Evolutionary conservation across 2,797 vertebrate genomes (phyloP).

Genomic region (Halcyon chelicuti): DNA sequence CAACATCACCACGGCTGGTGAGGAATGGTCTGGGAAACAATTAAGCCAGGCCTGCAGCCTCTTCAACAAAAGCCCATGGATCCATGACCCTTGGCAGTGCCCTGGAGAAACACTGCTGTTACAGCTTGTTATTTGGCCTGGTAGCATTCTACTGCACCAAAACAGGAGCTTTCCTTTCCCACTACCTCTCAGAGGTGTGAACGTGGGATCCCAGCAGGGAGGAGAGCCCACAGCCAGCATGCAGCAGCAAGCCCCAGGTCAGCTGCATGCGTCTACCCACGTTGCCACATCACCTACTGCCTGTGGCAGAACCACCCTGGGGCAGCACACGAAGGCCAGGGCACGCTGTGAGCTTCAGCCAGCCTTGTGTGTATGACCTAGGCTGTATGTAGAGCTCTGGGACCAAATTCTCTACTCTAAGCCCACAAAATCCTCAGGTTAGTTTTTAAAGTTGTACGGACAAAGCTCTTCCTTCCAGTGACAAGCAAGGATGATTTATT

Average conservation of each 20-base stretch:
- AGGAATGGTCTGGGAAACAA: background rate
- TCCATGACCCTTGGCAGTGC: fast-evolving
- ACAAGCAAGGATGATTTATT: background rate
- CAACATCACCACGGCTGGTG: fast-evolving
- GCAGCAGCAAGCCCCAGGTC: background rate
- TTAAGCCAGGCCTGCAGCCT: background rate
- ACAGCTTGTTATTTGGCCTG: background rate
- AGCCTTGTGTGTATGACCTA: background rate
- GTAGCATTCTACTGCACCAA: background rate
- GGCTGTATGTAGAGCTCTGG: fast-evolving
- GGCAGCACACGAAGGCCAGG: background rate
- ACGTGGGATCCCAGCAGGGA: background rate
- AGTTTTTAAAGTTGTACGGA: background rate
- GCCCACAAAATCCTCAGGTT: background rate
- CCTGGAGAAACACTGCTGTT: background rate
- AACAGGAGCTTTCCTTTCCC: background rate
- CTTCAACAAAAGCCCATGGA: background rate
- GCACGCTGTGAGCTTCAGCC: fast-evolving
- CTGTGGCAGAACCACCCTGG: background rate
- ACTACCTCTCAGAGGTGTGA: background rate
- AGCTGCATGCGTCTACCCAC: fast-evolving
- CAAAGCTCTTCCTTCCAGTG: background rate
- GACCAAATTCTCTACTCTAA: background rate
- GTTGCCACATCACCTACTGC: background rate
- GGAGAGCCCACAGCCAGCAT: fast-evolving